Evolutionary conservation across 2,888 invertebrate species (phyloP), one percentile per base, ranked within the genome.

Genomic region (Metalampra italica): DNA sequence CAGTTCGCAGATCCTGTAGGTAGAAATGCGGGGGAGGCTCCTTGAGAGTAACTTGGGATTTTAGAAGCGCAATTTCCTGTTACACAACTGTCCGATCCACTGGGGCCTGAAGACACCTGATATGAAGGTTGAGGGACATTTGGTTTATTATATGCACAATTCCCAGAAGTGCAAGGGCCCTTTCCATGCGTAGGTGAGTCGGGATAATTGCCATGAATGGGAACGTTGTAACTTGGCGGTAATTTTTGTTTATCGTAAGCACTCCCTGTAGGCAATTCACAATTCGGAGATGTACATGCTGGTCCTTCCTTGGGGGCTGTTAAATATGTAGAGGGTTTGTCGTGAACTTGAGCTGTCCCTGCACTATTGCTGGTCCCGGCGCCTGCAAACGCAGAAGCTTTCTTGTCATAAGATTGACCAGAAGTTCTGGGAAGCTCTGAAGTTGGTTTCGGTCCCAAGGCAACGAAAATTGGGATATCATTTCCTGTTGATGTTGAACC

Each of bases 301-400:
- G 60, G 47, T 42, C 55, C 69, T 46, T 68, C 48, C 62, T 79
- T 80, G 12, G 86, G 84, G 14, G 76, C 61, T 50, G 73, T 74
- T 48, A 83, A 69, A 54, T 70, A 56, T 49, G 53, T 59, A 29
- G 72, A 57, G n/a, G 85, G 82, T 59, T 66, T 64, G 49, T 60
- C 64, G 36, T 60, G 53, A 34, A 51, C 54, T 34, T 34, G 34
- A 34, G 4, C 11, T 22, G 22, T 22, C 5, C 5, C 22, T 39
- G 39, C 8, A 14, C 1, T n/a, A 34, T 5, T 42, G 11, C 40
- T 22, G 2, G 29, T 30, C 9, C 29, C 32, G 14, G 34, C 8
- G 8, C 11, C 32, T 15, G 43, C 13, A 12, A 30, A 30, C 29
- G 29, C 42, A 42, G 29, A 1, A 42, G 30, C 8, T 30, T 32